Conservation (phyloP, 2,888 invertebrate genomes). For the Ormyrus nitidulus region DNA sequence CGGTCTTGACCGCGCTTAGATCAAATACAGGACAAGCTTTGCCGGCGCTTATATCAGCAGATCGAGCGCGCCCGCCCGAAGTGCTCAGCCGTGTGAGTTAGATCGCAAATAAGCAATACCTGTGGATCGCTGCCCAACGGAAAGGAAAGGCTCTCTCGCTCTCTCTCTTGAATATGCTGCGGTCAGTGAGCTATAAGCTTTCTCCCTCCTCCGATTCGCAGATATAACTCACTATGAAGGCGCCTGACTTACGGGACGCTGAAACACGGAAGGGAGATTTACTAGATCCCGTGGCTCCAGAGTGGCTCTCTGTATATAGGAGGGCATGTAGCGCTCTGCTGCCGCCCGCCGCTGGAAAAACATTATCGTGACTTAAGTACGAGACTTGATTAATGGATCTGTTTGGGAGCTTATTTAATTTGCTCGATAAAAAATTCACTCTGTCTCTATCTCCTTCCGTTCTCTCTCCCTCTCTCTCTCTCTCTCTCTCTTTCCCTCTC, state of each 20-base stretch:
- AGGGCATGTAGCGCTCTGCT: not conserved
- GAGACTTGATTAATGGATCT: slow-evolving; percentile 30
- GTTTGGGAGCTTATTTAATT: slow-evolving; percentile 35
- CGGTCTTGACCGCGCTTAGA: not conserved
- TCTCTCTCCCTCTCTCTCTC: not conserved
- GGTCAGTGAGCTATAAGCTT: slow-evolving; percentile 22
- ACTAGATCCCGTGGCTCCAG: slow-evolving; percentile 12
- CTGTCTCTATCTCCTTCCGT: not conserved
- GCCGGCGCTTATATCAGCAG: not conserved
- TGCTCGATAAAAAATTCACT: slow-evolving; percentile 29
- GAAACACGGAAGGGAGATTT: slow-evolving; percentile 31
- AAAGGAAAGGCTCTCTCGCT: not conserved
- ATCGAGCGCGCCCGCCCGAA: not conserved
- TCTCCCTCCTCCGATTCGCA: not conserved
- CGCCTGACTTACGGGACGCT: slow-evolving; percentile 35
- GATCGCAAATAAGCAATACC: slow-evolving; percentile 38
- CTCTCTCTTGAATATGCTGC: slow-evolving; percentile 21
- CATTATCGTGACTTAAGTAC: slow-evolving; percentile 33
- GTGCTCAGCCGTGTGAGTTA: slow-evolving; percentile 11
- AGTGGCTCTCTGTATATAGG: not conserved
- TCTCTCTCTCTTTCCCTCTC: too few relatives aligned
- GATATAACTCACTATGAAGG: slow-evolving; percentile 34
- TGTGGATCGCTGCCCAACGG: slow-evolving; percentile 1
- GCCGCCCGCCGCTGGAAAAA: slow-evolving; percentile 16
- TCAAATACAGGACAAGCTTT: slow-evolving; percentile 21